Conservation (phyloP, 1,140 invertebrate genomes). For the Sinonovacula constricta region DNA sequence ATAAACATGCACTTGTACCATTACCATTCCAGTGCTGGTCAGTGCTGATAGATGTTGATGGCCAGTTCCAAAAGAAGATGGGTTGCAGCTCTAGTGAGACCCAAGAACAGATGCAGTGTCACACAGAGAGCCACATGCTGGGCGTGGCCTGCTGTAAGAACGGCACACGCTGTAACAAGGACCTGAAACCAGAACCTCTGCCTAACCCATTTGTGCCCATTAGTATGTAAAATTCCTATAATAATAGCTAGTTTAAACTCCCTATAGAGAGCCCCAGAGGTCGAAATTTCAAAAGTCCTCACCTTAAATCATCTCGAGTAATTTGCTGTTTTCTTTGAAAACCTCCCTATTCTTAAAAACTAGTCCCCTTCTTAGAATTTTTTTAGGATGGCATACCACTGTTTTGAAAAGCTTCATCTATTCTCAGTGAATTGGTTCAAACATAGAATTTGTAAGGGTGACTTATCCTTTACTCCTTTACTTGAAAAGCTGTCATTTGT, state of each 20-base stretch:
- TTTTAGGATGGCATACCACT: not conserved
- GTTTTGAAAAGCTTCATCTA: too few relatives aligned
- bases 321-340: not conserved
- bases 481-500: too few relatives aligned
- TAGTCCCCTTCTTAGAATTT: not conserved
- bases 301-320: not conserved
- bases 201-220: conserved; percentile 16
- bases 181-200: conserved; percentile 6
- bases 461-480: too few relatives aligned
- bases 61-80: not conserved
- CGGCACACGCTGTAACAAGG: conserved; percentile 26
- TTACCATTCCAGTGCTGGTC: conserved; percentile 44
- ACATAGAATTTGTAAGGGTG: too few relatives aligned
- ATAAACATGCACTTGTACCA: too few relatives aligned
- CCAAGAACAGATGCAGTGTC: conserved; percentile 1
- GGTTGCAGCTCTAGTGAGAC: conserved; percentile 18
- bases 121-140: not conserved
- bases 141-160: conserved; percentile 37
- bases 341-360: not conserved
- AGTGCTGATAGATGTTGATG: conserved; percentile 1
- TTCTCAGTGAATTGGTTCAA: too few relatives aligned
- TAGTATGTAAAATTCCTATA: not conserved
- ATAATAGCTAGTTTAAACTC: not conserved
- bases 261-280: not conserved
- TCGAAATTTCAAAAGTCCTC: not conserved